Evolutionary conservation across 37 sponge, comb jelly and placozoan genomes (phyloP), one percentile per base, ranked within the genome.

Genomic region (Tethya wilhelma): DNA sequence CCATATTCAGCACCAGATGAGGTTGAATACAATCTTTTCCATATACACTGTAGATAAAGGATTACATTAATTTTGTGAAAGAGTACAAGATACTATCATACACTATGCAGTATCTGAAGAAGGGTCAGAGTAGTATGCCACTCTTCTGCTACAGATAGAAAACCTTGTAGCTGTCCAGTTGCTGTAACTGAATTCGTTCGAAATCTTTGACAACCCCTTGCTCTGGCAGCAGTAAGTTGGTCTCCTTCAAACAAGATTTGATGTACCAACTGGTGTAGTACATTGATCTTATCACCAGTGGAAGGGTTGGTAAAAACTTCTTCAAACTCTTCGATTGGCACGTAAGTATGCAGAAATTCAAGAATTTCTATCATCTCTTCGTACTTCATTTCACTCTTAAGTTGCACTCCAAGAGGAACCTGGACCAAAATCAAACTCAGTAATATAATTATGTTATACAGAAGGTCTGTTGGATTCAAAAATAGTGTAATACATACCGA

Each of bases 111-210:
- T 57, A 80, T 71, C 46, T 33, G 23, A 42, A 80, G 38, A n/a
- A 80, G 39, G 7, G 22, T 69, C 25, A 56, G 26, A 39, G 68
- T 80, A n/a, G 81, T 46, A 38, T 80, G 81, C 81, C 81, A 80
- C 39, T 80, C 81, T 14, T 41, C 71, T 33, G 39, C 70, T 49
- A 69, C 60, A n/a, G 81, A 71, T 26, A 83, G 28, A 2, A 80
- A 40, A 2, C 81, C 81, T 68, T 44, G 30, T 38, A 80, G 42
- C 42, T 45, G 25, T 30, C 26, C 59, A 33, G 71, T 25, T 34
- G 69, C 58, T 25, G 36, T 30, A 22, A 49, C 71, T 11, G 56
- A 58, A 69, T 69, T 75, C 8, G 6, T 20, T 19, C 26, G 6
- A 32, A 5, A 8, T 19, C 38, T 75, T 34, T 37, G 14, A 25